A percentile compares a stretch with the other conserved stretches of the same genome.
These are phyloP conservation scores for Aphrocallistes beatrix DNA, from an alignment of 37 sponge, comb jelly and placozoan genomes.

Conservation along the genomic window DNA sequence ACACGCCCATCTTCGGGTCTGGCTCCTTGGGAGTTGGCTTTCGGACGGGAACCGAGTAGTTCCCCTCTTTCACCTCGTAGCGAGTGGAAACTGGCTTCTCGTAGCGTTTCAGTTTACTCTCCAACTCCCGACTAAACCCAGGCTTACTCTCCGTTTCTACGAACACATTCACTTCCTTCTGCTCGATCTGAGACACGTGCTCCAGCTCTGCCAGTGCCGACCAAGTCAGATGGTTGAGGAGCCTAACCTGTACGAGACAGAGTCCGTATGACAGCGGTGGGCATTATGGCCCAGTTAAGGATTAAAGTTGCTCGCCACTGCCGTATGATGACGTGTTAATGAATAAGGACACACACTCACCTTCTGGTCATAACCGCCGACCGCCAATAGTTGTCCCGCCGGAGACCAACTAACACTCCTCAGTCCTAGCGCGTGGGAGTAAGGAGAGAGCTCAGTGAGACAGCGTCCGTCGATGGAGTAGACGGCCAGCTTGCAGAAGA, in stretches of 20 bases:
- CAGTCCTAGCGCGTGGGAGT: constrained; percentile 58
- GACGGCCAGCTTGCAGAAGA: constrained; percentile 48
- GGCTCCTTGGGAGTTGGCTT: constrained; percentile 84
- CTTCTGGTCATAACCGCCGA: constrained; percentile 87
- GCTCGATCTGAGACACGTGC: constrained; percentile 35
- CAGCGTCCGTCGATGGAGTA: constrained; percentile 74
- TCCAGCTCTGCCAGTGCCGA: constrained; percentile 43
- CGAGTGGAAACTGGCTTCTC: constrained; percentile 32
- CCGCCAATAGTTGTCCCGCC: constrained; percentile 77
- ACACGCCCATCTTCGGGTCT: constrained; percentile 74
- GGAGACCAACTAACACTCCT: constrained; percentile 65
- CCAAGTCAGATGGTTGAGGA: constrained; percentile 87
- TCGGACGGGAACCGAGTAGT: constrained; percentile 33
- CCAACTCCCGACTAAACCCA: neutral
- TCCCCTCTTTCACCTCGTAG: constrained; percentile 38
- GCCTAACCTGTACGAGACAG: neutral
- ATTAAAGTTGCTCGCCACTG: too few relatives aligned
- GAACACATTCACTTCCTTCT: constrained; percentile 36
- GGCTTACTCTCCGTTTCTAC: constrained; percentile 42
- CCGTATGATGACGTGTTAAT: too few relatives aligned
- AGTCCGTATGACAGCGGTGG: neutral
- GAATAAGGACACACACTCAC: too few relatives aligned
- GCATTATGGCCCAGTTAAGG: too few relatives aligned
- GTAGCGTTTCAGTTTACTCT: neutral
- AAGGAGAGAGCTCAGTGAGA: constrained; percentile 41